Base-by-base conservation (phyloP, 2,113 vertebrate genomes). In the Ploceus nigricollis region DNA sequence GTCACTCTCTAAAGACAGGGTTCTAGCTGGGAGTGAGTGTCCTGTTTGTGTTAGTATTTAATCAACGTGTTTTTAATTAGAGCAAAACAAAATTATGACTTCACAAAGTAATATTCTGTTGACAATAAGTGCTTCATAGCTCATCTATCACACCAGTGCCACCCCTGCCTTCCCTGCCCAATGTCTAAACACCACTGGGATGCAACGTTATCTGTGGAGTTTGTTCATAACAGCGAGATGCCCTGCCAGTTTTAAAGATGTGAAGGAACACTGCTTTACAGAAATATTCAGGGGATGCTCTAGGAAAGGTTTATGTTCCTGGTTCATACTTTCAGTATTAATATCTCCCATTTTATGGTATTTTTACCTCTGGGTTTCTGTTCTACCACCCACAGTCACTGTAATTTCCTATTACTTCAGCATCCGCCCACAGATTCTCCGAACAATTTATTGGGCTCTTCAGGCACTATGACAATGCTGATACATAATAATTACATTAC, bases 361-460 rank as follows among this genome's bases (percentile, higher is more conserved):
- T 89, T 92, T 82, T 76, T 82, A 90, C 76, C 79, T 83, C 93
- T 94, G 61, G 71, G 53, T 87, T 93, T 96, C 92, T 90, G 31
- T 87, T 83, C 65, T 94, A 87, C 86, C 94, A 90, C 90, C 69
- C 95, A 95, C 90, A 81, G 60, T 68, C 90, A 83, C 69, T 92
- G 72, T 68, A 96, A 95, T 95, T 96, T 93, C 81, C 77, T 93
- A 60, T 91, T 94, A 79, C 84, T 95, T 96, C 94, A 94, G 81
- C 69, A 93, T 61, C 77, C 53, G 0, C 94, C 93, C 86, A 90
- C 92, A 83, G 48, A 60, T 86, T 89, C 86, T 89, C 72, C 0
- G 1, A 96, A 92, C 69, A 92, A 87, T 90, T 75, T 64, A 76
- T 31, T 56, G 61, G 81, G 56, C 78, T 96, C 86, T 95, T 95